Evolutionary conservation across 2,888 invertebrate genomes (phyloP).

Genomic region (Junonia oenone): DNA sequence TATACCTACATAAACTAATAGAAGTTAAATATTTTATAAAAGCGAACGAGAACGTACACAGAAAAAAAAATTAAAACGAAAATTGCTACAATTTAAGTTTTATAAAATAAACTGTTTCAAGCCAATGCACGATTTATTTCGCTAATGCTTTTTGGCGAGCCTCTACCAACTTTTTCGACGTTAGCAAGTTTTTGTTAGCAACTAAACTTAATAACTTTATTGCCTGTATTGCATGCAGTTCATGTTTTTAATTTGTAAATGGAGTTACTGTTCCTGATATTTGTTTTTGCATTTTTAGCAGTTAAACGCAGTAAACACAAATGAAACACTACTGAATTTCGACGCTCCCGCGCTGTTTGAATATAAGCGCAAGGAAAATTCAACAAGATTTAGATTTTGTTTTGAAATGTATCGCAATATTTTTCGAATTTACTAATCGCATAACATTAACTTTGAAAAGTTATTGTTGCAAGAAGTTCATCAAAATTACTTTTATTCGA

Average conservation of each 20-base stretch:
- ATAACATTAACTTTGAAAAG: neutral
- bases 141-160: constrained; percentile 62
- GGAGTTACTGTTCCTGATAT: constrained; percentile 23
- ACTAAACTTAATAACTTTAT: constrained; percentile 64
- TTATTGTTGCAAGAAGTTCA: too few relatives aligned
- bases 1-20: too few relatives aligned
- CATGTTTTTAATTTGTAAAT: constrained; percentile 56
- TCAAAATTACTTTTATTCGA: constrained; percentile 1
- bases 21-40: too few relatives aligned
- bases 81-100: neutral
- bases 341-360: neutral
- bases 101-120: neutral
- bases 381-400: neutral
- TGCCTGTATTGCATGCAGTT: constrained; percentile 51
- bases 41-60: neutral
- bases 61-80: neutral
- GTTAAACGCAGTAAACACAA: constrained; percentile 9
- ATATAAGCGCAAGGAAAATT: neutral
- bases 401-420: too few relatives aligned
- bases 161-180: constrained; percentile 50
- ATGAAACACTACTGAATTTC: constrained; percentile 7
- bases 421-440: neutral
- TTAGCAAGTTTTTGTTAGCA: constrained; percentile 49
- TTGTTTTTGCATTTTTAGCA: constrained; percentile 7
- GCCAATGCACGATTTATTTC: constrained; percentile 47